Evolutionary conservation across 2,888 invertebrate species (phyloP).

Genomic region (Tryphoninae sp.): DNA sequence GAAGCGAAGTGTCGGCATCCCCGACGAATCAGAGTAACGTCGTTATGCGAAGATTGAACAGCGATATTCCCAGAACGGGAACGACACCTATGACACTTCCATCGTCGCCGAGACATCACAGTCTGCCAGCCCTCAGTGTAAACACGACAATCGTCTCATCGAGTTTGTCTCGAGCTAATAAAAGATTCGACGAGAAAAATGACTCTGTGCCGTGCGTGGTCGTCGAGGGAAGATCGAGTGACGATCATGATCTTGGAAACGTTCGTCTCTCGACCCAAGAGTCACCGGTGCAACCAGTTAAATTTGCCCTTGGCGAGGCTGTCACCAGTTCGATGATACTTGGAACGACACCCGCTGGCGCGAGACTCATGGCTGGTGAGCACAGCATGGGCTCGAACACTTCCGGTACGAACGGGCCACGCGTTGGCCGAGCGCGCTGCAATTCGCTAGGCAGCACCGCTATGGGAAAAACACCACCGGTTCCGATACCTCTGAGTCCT

Average conservation of each 20-base stretch:
- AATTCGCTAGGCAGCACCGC: conserved; percentile 84
- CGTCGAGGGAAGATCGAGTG: conserved; percentile 61
- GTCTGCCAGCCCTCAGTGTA: conserved; percentile 83
- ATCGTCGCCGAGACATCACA: conserved; percentile 86
- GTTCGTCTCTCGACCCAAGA: conserved; percentile 71
- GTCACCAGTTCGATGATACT: conserved; percentile 81
- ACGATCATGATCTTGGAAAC: conserved; percentile 47
- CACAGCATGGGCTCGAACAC: conserved; percentile 57
- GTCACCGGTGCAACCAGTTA: conserved; percentile 82
- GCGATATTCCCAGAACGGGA: conserved; percentile 76
- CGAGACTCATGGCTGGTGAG: conserved; percentile 67
- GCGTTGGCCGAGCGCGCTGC: conserved; percentile 83
- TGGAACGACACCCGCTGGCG: conserved; percentile 72
- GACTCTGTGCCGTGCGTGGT: conserved; percentile 37
- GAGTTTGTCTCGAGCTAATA: conserved; percentile 11
- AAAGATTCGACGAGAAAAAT: conserved; percentile 22
- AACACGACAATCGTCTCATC: conserved; percentile 38
- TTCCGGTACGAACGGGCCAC: conserved; percentile 49
- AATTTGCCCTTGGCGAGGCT: conserved; percentile 87
- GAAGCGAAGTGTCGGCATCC: conserved; percentile 41
- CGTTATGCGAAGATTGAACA: conserved; percentile 77
- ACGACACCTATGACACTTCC: conserved; percentile 80
- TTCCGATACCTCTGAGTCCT: conserved; percentile 83
- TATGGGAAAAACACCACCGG: conserved; percentile 71
- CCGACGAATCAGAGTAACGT: conserved; percentile 63